Conservation (phyloP, 35 echinoderm and acorn worm genomes). For the Apostichopus japonicus region DNA sequence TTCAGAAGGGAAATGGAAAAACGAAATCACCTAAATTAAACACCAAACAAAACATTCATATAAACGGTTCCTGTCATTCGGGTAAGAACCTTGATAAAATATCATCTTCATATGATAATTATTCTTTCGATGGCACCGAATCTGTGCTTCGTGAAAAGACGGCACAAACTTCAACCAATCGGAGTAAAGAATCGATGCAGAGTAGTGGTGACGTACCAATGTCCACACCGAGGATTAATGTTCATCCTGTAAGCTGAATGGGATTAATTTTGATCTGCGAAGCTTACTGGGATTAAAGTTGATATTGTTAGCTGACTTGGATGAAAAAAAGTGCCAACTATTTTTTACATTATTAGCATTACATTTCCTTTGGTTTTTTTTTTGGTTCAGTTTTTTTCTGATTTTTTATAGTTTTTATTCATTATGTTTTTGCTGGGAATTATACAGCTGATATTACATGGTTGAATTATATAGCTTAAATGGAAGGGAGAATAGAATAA, state of each 20-base stretch:
- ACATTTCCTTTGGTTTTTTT: too few species aligned
- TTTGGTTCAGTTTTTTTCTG: too few species aligned
- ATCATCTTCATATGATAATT: slow-evolving; percentile 5
- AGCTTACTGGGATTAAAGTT: background rate
- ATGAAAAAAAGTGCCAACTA: background rate
- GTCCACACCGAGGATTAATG: background rate
- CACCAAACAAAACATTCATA: background rate
- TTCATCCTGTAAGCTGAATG: background rate
- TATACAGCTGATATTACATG: too few species aligned
- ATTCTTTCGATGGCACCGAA: slow-evolving; percentile 2
- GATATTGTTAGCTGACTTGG: background rate
- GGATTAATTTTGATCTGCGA: background rate
- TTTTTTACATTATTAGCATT: too few species aligned
- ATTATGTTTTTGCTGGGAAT: too few species aligned
- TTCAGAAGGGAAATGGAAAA: background rate
- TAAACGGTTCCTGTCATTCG: slow-evolving; percentile 28
- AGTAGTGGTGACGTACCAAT: background rate
- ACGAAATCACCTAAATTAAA: background rate
- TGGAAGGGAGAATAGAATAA: too few species aligned
- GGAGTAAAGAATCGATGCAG: background rate
- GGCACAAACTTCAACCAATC: background rate
- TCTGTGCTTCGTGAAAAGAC: background rate
- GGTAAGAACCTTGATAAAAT: background rate
- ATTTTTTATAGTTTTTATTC: too few species aligned
- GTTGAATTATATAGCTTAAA: too few species aligned